Evolutionary conservation across 2,797 vertebrate genomes (phyloP).

Genomic region (Meda fulgida): DNA sequence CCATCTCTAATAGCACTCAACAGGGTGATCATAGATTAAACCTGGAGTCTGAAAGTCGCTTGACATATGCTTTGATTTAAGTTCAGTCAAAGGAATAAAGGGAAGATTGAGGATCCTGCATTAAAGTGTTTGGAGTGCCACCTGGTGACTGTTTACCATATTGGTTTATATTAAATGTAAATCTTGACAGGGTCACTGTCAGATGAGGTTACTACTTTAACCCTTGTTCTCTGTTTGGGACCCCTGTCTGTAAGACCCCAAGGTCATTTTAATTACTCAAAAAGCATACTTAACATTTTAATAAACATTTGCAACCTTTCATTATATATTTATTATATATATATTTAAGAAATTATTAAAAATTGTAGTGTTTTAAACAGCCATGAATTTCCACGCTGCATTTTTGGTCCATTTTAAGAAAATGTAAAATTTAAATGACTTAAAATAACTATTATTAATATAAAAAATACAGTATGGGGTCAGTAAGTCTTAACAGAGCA

Average conservation of each 20-base stretch:
- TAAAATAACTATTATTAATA: not conserved
- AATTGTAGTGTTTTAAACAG: too few species aligned
- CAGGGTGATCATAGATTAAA: conserved; percentile 27
- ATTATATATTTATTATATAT: not conserved
- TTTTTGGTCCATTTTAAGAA: not conserved
- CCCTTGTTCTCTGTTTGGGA: conserved; percentile 14
- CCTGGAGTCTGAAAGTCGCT: not conserved
- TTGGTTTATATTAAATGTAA: not conserved
- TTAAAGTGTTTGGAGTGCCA: conserved; percentile 37
- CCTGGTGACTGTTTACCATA: conserved; percentile 38
- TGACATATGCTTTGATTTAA: conserved; percentile 24
- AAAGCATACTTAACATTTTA: not conserved
- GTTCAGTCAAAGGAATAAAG: conserved; percentile 4
- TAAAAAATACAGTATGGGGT: not conserved
- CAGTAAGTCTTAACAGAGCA: not conserved
- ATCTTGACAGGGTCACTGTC: conserved; percentile 13
- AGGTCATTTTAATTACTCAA: conserved; percentile 7
- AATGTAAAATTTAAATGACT: not conserved
- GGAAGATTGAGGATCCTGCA: not conserved
- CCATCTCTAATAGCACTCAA: conserved; percentile 30
- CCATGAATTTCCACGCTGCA: too few species aligned
- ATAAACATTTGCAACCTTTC: not conserved
- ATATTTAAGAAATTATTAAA: too few species aligned
- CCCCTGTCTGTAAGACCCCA: not conserved
- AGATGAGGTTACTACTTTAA: conserved; percentile 3